Conservation (phyloP, 2,797 vertebrate species). For the Chelon labrosus region DNA sequence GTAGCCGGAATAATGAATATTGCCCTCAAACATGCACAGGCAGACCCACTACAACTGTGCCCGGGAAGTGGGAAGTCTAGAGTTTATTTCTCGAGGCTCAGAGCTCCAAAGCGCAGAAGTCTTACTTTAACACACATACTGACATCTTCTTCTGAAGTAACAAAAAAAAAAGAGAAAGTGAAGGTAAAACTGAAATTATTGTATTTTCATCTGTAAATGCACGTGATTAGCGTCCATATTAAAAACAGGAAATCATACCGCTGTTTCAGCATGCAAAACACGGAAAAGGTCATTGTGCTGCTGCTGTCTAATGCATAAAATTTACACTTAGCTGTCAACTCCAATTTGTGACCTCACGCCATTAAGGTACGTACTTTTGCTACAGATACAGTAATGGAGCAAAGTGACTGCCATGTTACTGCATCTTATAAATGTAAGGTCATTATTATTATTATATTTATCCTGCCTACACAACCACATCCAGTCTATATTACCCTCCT, state of each 20-base stretch:
- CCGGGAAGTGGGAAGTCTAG: constrained; percentile 6
- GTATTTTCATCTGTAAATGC: background rate
- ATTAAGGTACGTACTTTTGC: constrained; percentile 15
- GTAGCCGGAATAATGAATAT: constrained; percentile 69
- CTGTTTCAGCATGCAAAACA: background rate
- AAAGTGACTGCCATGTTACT: constrained; percentile 22
- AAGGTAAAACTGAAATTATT: constrained; percentile 5
- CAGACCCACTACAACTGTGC: constrained; percentile 3
- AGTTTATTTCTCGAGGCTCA: constrained; percentile 12
- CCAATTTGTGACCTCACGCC: constrained; percentile 39
- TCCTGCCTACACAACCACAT: constrained; percentile 22
- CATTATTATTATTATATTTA: constrained; percentile 38
- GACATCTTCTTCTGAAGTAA: constrained; percentile 6
- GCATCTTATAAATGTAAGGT: constrained; percentile 25
- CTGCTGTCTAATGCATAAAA: constrained; percentile 12
- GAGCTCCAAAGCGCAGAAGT: background rate
- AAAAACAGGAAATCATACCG: constrained; percentile 1
- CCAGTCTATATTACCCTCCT: background rate
- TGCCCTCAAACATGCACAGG: constrained; percentile 24
- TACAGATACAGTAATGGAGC: constrained; percentile 33
- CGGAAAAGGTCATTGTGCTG: background rate
- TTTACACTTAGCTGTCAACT: constrained; percentile 32
- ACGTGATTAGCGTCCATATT: constrained; percentile 11
- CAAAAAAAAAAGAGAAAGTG: background rate
- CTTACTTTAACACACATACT: constrained; percentile 11